phyloP scores from a whole-genome alignment of 2,113 vertebrate species.

The Acrocephalus kingi region DNA sequence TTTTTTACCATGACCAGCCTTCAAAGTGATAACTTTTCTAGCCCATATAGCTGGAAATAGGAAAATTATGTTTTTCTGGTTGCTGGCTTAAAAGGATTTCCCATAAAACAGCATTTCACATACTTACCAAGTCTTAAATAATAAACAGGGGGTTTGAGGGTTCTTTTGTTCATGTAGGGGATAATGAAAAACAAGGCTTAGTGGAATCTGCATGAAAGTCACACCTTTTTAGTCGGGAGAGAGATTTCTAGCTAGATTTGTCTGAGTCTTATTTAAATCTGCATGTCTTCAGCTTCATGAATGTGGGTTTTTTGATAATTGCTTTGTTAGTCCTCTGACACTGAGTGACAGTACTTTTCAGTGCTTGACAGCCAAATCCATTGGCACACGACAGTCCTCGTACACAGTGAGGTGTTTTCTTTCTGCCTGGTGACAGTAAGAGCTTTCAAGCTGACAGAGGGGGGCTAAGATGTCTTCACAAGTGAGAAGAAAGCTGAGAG shows the following conservation, averaged over 20 bases:
- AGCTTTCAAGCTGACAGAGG: conserved; percentile 73
- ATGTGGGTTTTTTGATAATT: conserved; percentile 73
- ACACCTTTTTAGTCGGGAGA: neutral
- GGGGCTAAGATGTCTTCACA: conserved; percentile 64
- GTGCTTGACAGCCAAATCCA: conserved; percentile 77
- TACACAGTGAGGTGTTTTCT: conserved; percentile 68
- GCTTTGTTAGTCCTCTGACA: conserved; percentile 77
- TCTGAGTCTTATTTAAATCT: conserved; percentile 61
- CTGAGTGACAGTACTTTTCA: conserved; percentile 77
- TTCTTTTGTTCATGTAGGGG: neutral
- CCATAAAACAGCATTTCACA: neutral
- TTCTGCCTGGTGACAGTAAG: conserved; percentile 77
- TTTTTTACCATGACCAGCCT: neutral
- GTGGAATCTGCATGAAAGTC: neutral
- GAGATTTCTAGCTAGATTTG: conserved; percentile 22
- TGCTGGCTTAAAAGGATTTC: neutral
- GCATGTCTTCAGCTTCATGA: conserved; percentile 48
- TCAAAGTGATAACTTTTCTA: neutral
- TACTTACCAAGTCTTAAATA: neutral
- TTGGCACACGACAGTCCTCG: conserved; percentile 69
- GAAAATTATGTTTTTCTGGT: neutral
- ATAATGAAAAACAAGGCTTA: neutral
- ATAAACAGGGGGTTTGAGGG: neutral
- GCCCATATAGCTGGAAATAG: neutral
- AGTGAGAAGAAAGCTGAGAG: conserved; percentile 74